Conservation (phyloP, 2,797 vertebrate species). For the Chelmon rostratus region DNA sequence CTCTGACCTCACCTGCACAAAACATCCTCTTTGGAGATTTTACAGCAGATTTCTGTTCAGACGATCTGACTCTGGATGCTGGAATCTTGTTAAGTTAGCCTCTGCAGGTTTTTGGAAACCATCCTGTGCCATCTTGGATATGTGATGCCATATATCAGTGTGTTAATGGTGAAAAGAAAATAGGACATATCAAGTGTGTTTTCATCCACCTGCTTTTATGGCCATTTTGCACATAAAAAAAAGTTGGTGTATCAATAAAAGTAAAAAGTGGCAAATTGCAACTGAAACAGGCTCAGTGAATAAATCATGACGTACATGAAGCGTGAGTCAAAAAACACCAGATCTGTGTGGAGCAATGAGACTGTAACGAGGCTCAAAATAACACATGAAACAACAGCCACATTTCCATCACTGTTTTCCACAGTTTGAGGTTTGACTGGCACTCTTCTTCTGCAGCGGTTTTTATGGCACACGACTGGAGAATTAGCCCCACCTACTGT, state of each 20-base stretch:
- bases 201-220: slow-evolving; percentile 7
- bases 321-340: no score
- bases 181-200: neutral
- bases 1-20: slow-evolving; percentile 32
- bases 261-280: neutral
- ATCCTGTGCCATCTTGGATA: neutral
- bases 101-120: slow-evolving; percentile 4
- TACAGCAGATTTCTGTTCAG: slow-evolving; percentile 23
- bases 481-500: neutral
- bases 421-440: neutral
- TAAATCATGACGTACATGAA: no score
- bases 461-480: neutral
- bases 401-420: neutral
- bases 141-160: neutral
- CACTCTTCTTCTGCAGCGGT: neutral
- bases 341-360: neutral
- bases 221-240: slow-evolving; percentile 9
- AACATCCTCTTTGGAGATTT: slow-evolving; percentile 11
- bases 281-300: neutral
- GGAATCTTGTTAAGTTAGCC: slow-evolving; percentile 23
- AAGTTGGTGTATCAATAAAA: neutral
- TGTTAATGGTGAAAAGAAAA: slow-evolving; percentile 5
- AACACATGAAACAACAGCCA: neutral
- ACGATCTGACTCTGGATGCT: slow-evolving; percentile 24
- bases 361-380: no score